Percentiles rank a stretch among this genome's conserved stretches.
Conservation (phyloP, 2,113 vertebrate genomes). For the Rostratula benghalensis region DNA sequence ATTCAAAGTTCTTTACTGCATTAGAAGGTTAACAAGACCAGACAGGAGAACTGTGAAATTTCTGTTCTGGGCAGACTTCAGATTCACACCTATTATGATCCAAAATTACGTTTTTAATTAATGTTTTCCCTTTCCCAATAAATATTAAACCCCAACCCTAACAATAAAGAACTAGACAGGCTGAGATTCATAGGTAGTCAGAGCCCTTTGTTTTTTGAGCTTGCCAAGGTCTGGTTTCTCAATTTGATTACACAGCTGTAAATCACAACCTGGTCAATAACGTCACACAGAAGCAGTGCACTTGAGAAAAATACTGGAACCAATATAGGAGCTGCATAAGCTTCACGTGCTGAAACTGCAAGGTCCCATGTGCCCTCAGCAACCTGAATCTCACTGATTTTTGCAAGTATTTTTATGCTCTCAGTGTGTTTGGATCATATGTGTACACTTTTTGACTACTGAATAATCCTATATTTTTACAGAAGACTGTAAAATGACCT, state of each 20-base stretch:
- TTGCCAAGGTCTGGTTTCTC: background rate
- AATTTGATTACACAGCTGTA: background rate
- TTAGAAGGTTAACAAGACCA: background rate
- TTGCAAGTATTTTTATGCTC: background rate
- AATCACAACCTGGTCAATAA: background rate
- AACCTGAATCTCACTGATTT: background rate
- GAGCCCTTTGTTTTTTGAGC: background rate
- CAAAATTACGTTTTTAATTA: constrained; percentile 4
- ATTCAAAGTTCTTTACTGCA: background rate
- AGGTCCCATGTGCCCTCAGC: background rate
- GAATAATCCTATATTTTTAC: background rate
- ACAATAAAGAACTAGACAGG: background rate
- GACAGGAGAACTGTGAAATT: background rate
- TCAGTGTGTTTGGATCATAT: background rate
- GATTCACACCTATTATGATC: background rate
- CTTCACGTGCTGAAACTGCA: background rate
- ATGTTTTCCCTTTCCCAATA: background rate
- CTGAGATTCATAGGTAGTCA: background rate
- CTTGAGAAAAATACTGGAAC: background rate
- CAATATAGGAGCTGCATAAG: background rate
- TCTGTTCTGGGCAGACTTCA: background rate
- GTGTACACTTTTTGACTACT: background rate
- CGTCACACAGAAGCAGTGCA: background rate
- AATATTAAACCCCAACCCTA: background rate
- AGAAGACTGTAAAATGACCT: background rate